Conservation (phyloP, 2,113 vertebrate species). For the Pomatostomus ruficeps region DNA sequence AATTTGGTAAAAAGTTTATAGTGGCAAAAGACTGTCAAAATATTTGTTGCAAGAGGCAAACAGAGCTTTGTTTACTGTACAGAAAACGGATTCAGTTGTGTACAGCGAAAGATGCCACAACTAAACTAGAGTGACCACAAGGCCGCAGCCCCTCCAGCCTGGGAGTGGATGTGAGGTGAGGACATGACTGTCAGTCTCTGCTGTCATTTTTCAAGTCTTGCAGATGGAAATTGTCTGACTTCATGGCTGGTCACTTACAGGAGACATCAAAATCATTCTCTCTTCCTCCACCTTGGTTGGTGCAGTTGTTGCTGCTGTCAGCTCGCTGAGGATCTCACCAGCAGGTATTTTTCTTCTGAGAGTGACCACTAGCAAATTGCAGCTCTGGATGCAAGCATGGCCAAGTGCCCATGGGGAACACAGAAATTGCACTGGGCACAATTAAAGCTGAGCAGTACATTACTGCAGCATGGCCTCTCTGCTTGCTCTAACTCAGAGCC, state of each 20-base stretch:
- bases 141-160: background rate
- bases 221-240: background rate
- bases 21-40: background rate
- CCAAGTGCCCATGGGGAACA: background rate
- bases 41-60: background rate
- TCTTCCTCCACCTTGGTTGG: background rate
- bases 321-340: accelerated
- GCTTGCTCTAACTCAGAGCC: background rate
- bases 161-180: background rate
- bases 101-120: background rate
- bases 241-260: background rate
- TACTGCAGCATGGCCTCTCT: background rate
- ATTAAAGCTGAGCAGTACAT: background rate
- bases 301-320: background rate
- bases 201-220: background rate
- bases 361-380: background rate
- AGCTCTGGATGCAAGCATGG: background rate
- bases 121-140: background rate
- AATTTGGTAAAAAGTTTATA: background rate
- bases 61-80: background rate
- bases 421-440: background rate
- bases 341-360: background rate
- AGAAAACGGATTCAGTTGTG: background rate
- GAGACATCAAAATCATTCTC: background rate
- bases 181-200: background rate